Base-by-base conservation (phyloP, 2,113 vertebrate species). In the Chloropsis cyanopogon region DNA sequence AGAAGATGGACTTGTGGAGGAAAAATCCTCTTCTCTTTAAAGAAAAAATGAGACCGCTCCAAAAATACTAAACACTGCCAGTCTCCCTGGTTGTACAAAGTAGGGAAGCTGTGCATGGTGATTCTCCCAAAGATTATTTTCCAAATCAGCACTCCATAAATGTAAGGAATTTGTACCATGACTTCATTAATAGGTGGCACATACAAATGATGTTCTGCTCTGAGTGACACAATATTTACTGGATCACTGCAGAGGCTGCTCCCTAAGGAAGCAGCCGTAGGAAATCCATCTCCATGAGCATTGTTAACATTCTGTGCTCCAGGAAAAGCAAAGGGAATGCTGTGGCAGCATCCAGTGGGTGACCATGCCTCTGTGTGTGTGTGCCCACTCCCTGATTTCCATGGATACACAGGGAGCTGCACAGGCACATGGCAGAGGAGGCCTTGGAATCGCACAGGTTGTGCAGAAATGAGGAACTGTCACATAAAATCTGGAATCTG, bases 401-500 rank as follows among this genome's bases (percentile, higher is more conserved):
- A 75, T 21, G 47, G 54, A 33, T 6, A 33, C 63, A 14, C 9
- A 16, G 7, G 54, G 12, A 73, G 84, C 73, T 57, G 21, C 72
- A 33, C 25, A 25, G 7, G 90, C 80, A 81, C 20, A 88, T 76
- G 82, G 26, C 69, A 21, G 68, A 39, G 76, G 69, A 44, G 66
- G 65, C 50, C 59, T 53, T 54, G 59, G 90, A 72, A 96, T 90
- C 11, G 25, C 23, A 93, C 76, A 76, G 71, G 86, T 91, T 90
- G 73, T 16, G 54, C 1, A 92, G 86, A 97, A 81, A 81, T 61
- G 71, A 94, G 33, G 73, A 93, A 90, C 82, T 94, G 79, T 90
- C 93, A 92, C 33, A 97, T 80, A 91, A 97, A 97, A 96, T 95
- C 93, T 96, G 86, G 86, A 94, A 93, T 95, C 95, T 92, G 89